phyloP scores from a whole-genome alignment of 2,797 vertebrate species.

The Podarcis lilfordi region DNA sequence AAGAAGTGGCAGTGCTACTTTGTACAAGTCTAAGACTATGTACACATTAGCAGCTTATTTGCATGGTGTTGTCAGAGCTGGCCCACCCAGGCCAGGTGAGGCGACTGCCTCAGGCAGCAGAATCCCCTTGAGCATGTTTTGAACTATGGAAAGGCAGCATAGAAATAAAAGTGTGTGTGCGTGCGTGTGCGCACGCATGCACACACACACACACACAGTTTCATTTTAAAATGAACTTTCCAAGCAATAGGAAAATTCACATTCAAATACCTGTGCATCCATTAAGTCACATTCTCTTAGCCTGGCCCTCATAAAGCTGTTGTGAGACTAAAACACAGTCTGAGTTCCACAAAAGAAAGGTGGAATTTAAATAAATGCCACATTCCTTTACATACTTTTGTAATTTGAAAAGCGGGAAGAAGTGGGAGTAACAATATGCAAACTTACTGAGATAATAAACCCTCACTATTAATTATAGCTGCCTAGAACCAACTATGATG shows the following conservation, averaged over 20 bases:
- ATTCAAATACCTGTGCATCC: background rate
- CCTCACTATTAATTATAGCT: background rate
- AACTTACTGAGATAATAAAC: background rate
- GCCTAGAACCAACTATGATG: background rate
- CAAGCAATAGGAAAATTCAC: background rate
- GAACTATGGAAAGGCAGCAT: background rate
- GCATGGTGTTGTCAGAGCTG: background rate
- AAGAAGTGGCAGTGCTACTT: background rate
- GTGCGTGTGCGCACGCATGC: fast-evolving
- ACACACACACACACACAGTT: too few relatives aligned
- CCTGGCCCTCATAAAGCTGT: background rate
- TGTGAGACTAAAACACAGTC: background rate
- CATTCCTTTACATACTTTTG: background rate
- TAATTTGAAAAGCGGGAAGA: background rate
- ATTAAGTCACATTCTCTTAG: background rate
- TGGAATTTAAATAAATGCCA: background rate
- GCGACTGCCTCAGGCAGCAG: background rate
- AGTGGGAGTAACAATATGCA: background rate
- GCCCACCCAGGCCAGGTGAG: too few relatives aligned
- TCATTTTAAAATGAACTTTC: too few relatives aligned
- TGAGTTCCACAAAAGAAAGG: too few relatives aligned
- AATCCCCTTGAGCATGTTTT: background rate
- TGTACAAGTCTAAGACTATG: background rate
- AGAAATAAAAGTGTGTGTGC: background rate
- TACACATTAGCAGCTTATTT: background rate